A percentile compares a stretch with the other conserved stretches of the same genome.
Conservation (phyloP, 2,113 vertebrate genomes). For the Tragelaphus imberbis region DNA sequence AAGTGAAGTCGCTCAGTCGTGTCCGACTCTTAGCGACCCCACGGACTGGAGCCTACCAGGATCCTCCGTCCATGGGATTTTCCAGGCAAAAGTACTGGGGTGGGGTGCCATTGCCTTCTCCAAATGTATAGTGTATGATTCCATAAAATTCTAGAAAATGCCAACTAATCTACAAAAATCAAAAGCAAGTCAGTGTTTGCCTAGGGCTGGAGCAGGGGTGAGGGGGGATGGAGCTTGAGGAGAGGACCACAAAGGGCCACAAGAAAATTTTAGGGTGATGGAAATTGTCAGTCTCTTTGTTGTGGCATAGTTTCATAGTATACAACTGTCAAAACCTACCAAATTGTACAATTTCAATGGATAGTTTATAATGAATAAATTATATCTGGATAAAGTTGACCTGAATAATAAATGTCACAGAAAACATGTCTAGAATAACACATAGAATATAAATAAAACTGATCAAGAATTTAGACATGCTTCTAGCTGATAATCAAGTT, state of each 20-base stretch:
- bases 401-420: neutral
- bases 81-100: too few relatives aligned
- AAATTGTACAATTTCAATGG: neutral
- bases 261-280: neutral
- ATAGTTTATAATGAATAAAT: neutral
- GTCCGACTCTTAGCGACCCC: too few relatives aligned
- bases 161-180: neutral
- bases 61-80: too few relatives aligned
- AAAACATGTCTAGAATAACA: neutral
- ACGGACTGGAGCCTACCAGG: too few relatives aligned
- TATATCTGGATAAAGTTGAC: neutral
- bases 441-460: neutral
- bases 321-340: neutral
- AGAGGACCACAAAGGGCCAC: neutral
- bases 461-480: neutral
- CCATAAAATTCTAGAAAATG: conserved; percentile 9
- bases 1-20: too few relatives aligned
- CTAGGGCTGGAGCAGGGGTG: fast-evolving
- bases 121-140: neutral
- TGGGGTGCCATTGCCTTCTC: too few relatives aligned
- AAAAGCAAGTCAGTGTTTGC: conserved; percentile 8
- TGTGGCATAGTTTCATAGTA: neutral
- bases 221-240: neutral
- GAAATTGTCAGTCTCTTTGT: neutral
- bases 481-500: conserved; percentile 7